Conservation (phyloP, 2,113 vertebrate species). For the Cinclus cinclus region DNA sequence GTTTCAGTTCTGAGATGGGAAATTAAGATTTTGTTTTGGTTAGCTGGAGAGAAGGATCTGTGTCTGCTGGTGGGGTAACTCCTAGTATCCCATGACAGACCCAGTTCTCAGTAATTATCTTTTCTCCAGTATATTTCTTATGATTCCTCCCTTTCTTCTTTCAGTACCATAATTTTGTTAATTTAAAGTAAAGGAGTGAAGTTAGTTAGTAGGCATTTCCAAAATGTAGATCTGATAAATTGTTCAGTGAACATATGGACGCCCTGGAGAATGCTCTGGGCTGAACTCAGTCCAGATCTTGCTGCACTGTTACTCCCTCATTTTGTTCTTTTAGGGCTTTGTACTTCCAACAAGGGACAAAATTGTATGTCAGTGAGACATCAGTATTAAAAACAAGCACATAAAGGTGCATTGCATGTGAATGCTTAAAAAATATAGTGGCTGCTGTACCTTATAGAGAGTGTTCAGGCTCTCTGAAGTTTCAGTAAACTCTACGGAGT, state of each 20-base stretch:
- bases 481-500: neutral
- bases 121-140: neutral
- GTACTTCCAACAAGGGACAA: neutral
- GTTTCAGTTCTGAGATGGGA: neutral
- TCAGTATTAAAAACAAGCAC: neutral
- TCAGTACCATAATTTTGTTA: neutral
- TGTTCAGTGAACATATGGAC: accelerated
- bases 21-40: neutral
- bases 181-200: neutral
- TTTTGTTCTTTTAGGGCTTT: neutral
- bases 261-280: neutral
- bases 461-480: neutral
- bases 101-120: neutral
- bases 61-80: neutral
- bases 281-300: neutral
- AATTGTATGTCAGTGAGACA: neutral
- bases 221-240: neutral
- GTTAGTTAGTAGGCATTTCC: slow-evolving; percentile 2
- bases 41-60: neutral
- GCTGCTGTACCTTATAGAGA: neutral
- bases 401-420: neutral
- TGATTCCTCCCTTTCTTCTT: neutral
- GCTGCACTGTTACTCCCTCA: neutral
- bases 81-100: neutral
- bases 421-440: neutral